Evolutionary conservation across 2,888 invertebrate genomes (phyloP), one percentile per base, ranked within the genome.

Genomic region (Phalera bucephala): DNA sequence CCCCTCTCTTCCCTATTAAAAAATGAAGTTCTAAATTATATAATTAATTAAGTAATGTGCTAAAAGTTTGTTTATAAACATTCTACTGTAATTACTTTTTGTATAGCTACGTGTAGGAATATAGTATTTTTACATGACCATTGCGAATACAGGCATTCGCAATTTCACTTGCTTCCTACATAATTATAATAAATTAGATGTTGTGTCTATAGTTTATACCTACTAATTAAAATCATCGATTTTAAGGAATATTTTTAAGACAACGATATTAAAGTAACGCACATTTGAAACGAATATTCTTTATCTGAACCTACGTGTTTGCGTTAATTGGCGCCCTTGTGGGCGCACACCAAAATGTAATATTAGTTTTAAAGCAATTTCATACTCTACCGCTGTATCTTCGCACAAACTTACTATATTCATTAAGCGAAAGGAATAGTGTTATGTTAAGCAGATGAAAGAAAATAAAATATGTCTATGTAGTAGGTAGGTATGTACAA

Each of bases 121-220:
- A n/a, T n/a, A n/a, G n/a, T n/a, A n/a, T n/a, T n/a, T n/a, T n/a
- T n/a, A n/a, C n/a, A n/a, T n/a, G n/a, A n/a, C 20, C 7, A 7
- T 51, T 32, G 30, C 31, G 33, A 38, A 40, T 50, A 57, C 36
- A 42, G 22, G 60, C 60, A 59, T 57, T 56, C 60, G 49, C 52
- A 42, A 49, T 48, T 36, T 38, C 8, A n/a, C n/a, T n/a, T n/a
- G n/a, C n/a, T n/a, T n/a, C n/a, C n/a, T n/a, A n/a, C n/a, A n/a
- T n/a, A n/a, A n/a, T n/a, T n/a, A n/a, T n/a, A n/a, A n/a, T n/a
- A n/a, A n/a, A n/a, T n/a, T n/a, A n/a, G n/a, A n/a, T n/a, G n/a
- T n/a, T n/a, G n/a, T n/a, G n/a, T n/a, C n/a, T n/a, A n/a, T n/a
- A n/a, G n/a, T n/a, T n/a, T n/a, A n/a, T n/a, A n/a, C n/a, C n/a